Conservation (phyloP, 2,113 vertebrate genomes). For the Orcinus orca region DNA sequence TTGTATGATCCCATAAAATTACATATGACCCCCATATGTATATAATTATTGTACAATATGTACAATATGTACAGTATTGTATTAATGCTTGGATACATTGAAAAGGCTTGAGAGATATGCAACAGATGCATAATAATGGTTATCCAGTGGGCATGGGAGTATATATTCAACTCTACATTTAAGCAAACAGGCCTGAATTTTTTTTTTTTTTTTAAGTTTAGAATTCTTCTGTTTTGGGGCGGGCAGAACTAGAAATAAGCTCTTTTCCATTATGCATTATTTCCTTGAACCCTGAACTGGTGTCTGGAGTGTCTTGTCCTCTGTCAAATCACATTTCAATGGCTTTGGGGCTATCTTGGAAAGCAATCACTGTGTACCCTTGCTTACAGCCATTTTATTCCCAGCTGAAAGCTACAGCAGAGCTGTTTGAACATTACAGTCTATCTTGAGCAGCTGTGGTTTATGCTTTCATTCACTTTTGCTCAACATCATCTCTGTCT, state of each 20-base stretch:
- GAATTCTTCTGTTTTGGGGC: background rate
- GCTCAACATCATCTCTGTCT: constrained; percentile 43
- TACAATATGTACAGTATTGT: background rate
- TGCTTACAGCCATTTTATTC: constrained; percentile 45
- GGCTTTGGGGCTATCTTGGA: constrained; percentile 7
- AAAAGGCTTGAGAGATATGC: background rate
- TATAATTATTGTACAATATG: background rate
- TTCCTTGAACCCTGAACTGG: background rate
- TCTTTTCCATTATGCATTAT: background rate
- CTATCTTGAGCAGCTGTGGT: constrained; percentile 26
- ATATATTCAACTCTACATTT: background rate
- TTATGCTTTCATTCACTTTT: constrained; percentile 43
- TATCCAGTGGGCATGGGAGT: background rate
- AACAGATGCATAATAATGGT: background rate
- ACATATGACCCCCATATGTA: background rate
- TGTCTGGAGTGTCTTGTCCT: background rate
- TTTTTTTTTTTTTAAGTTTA: background rate
- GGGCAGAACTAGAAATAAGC: background rate
- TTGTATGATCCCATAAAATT: background rate
- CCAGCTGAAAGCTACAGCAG: background rate
- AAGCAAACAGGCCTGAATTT: background rate
- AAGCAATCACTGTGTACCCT: constrained; percentile 14
- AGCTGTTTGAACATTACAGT: background rate
- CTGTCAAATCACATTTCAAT: background rate
- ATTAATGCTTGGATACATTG: background rate